phyloP scores from a whole-genome alignment of 2,797 vertebrate genomes.

The Bufotes viridis region DNA sequence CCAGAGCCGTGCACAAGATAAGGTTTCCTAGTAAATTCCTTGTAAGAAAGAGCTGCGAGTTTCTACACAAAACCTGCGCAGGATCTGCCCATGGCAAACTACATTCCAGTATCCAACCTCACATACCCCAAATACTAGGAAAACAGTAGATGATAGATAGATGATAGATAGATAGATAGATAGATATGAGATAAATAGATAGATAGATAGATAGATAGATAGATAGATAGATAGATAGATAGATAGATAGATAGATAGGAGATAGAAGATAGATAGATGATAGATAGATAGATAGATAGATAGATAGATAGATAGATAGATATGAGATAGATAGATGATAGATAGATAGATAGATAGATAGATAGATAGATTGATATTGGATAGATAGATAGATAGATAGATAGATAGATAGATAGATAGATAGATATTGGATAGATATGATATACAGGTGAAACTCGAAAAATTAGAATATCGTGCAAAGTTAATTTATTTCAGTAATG shows the following conservation, averaged over 20 bases:
- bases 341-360: too few relatives aligned
- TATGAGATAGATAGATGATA: too few relatives aligned
- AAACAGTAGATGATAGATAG: not conserved
- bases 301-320: not conserved
- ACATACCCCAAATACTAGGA: not conserved
- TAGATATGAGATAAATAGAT: too few relatives aligned
- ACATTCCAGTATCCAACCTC: not conserved
- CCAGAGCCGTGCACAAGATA: constrained; percentile 6
- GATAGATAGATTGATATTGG: too few relatives aligned
- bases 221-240: not conserved
- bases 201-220: not conserved
- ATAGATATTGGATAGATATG: too few relatives aligned
- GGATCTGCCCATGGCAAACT: not conserved
- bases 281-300: not conserved
- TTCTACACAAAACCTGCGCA: constrained; percentile 21
- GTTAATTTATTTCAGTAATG: too few relatives aligned
- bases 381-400: too few relatives aligned
- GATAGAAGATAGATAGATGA: not conserved
- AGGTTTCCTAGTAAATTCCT: constrained; percentile 48
- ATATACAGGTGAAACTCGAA: too few relatives aligned
- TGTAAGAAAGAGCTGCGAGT: constrained; percentile 16
- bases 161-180: not conserved
- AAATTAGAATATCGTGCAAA: too few relatives aligned
- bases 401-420: too few relatives aligned
- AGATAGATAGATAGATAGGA: not conserved